These are phyloP conservation scores for Alauda arvensis DNA, from an alignment of 2,797 vertebrate genomes.

Conservation along the genomic window DNA sequence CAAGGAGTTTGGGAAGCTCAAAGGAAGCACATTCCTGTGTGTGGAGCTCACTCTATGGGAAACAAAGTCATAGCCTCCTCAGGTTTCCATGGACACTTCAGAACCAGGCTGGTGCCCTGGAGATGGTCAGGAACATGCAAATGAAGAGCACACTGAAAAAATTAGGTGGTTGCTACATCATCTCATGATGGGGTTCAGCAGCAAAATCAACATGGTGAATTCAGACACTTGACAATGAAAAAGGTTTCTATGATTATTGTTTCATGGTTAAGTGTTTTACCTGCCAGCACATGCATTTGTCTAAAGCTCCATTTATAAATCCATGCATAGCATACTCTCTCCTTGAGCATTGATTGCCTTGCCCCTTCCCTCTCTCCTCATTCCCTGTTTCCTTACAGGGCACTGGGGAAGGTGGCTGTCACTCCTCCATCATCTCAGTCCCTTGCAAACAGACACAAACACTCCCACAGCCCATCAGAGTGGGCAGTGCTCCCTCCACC, in stretches of 20 bases:
- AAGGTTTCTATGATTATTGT: neutral
- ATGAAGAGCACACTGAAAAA: neutral
- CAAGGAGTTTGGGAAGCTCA: neutral
- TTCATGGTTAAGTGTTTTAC: neutral
- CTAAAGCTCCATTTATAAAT: neutral
- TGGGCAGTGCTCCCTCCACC: neutral
- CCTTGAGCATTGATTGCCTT: neutral
- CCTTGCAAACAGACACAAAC: neutral
- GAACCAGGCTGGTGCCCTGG: neutral
- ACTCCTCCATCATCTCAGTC: neutral
- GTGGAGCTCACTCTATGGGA: neutral
- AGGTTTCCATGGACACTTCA: neutral
- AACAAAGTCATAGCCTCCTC: neutral
- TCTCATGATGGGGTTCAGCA: neutral
- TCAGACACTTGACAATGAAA: neutral
- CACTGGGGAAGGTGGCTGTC: neutral
- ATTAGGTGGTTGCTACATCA: rapidly evolving
- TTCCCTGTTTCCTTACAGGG: neutral
- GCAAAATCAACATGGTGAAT: neutral
- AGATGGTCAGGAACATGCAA: neutral
- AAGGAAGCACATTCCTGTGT: neutral
- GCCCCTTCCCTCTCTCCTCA: neutral
- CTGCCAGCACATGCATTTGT: neutral
- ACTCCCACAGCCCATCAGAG: neutral
- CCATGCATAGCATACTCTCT: neutral